Evolutionary conservation across 2,888 invertebrate species (phyloP), one percentile per base, ranked within the genome.

Genomic region (Matsumyia berberina): DNA sequence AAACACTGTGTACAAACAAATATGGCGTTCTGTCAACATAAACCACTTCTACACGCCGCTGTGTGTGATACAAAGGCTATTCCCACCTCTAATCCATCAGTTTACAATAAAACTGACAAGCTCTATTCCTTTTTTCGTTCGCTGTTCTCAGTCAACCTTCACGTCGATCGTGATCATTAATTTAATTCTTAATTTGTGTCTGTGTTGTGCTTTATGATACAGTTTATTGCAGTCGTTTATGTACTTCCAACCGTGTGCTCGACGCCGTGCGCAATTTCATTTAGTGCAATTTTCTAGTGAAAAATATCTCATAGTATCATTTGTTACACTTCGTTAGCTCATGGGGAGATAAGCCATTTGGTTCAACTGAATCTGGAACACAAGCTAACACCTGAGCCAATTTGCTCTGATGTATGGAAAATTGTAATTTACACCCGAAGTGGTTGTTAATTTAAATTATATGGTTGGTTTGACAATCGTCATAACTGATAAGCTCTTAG

Each of bases 101-200:
- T 70, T 17, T 12, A 49, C 5, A 9, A 11, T 2, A 11, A 12
- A 69, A 51, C 46, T 37, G 55, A 35, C 46, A 58, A 51, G 12
- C 11, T 53, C 12, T 53, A 12, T 74, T 42, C 39, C 58, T 57
- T 31, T 12, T 35, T 42, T 70, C 11, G 17, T 62, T 12, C 9
- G 29, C 31, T 55, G 46, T 62, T 64, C 31, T 55, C 31, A 53
- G 6, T n/a, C 55, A 70, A 46, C 62, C 78, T 55, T 46, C 11
- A 46, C 37, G 35, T 62, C 31, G 17, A 62, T 57, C 70, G 70
- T 78, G 70, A 70, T 70, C 24, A 29, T 15, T 17, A 62, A 37
- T 55, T 37, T 35, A 17, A 57, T 58, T 67, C 19, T 35, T 0
- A 39, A 17, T 29, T 31, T 17, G 49, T 15, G 39, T 67, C 15